phyloP scores from a whole-genome alignment of 2,113 vertebrate species.

The Panthera leo region DNA sequence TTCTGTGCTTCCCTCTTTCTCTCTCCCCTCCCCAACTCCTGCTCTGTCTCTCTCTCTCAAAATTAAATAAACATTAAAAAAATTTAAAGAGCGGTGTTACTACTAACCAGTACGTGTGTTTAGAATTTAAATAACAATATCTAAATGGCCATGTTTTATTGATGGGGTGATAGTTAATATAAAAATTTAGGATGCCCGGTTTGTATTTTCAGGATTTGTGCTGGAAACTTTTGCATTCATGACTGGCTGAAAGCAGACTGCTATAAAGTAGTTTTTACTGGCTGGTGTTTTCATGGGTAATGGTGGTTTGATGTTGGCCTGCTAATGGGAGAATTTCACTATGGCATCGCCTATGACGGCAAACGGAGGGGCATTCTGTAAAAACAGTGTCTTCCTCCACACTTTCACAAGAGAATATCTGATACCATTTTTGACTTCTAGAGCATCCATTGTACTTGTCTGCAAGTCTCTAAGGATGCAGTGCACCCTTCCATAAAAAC shows the following conservation, averaged over 20 bases:
- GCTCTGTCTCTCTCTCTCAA: too few relatives aligned
- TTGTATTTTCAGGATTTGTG: constrained; percentile 18
- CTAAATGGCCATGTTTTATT: constrained; percentile 32
- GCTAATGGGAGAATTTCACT: not conserved
- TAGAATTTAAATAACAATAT: constrained; percentile 21
- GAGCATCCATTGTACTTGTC: not conserved
- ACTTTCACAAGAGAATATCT: not conserved
- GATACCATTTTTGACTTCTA: not conserved
- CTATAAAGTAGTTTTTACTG: constrained; percentile 8
- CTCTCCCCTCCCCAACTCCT: too few relatives aligned
- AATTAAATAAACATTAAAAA: too few relatives aligned
- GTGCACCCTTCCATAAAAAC: not conserved
- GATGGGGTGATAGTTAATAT: not conserved
- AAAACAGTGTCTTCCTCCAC: not conserved
- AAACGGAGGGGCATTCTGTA: not conserved
- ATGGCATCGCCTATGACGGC: not conserved
- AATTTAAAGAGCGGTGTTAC: not conserved
- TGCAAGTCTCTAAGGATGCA: not conserved
- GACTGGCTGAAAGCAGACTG: constrained; percentile 17
- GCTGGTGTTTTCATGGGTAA: constrained; percentile 20
- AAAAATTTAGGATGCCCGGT: constrained; percentile 6
- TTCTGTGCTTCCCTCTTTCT: too few relatives aligned
- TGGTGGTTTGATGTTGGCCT: constrained; percentile 25
- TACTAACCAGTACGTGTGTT: not conserved
- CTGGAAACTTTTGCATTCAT: constrained; percentile 27